Evolutionary conservation across 2,888 invertebrate genomes (phyloP).

Genomic region (Lypha dubia): DNA sequence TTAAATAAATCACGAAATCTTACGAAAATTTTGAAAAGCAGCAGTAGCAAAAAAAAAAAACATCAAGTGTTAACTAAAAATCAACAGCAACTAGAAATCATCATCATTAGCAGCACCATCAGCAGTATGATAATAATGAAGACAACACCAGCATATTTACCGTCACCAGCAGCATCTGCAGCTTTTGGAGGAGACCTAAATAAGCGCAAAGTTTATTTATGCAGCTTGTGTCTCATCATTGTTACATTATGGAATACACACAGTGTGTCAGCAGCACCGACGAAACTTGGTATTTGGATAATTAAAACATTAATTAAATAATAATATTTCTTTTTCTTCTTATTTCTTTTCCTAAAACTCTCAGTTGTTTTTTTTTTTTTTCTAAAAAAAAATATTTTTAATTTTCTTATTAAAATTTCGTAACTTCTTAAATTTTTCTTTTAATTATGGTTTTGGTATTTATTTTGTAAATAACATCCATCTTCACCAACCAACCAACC

Average conservation of each 20-base stretch:
- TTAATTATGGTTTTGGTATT: slow-evolving; percentile 17
- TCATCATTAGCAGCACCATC: no score
- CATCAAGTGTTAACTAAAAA: slow-evolving; percentile 39
- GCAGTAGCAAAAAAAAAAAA: slow-evolving; percentile 17
- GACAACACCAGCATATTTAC: slow-evolving; percentile 2
- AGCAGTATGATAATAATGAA: slow-evolving; percentile 36
- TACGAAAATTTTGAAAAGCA: slow-evolving; percentile 63
- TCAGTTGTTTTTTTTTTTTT: slow-evolving; percentile 12
- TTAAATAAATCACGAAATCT: slow-evolving; percentile 68
- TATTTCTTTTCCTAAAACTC: background rate
- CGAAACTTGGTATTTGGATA: slow-evolving; percentile 73
- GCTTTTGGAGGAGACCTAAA: slow-evolving; percentile 55
- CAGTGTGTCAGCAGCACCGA: slow-evolving; percentile 73
- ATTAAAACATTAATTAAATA: slow-evolving; percentile 37
- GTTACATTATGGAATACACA: slow-evolving; percentile 65
- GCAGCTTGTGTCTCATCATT: slow-evolving; percentile 49
- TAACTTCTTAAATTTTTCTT: background rate
- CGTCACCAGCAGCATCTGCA: slow-evolving; percentile 33
- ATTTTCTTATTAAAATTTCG: background rate
- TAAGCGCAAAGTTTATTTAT: slow-evolving; percentile 40
- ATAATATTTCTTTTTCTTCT: background rate
- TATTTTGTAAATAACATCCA: slow-evolving; percentile 14
- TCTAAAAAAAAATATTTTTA: background rate
- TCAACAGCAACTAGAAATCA: slow-evolving; percentile 20
- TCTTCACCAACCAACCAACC: background rate